Evolutionary conservation across 2,797 vertebrate genomes (phyloP).

Genomic region (Pantherophis vulpinus): DNA sequence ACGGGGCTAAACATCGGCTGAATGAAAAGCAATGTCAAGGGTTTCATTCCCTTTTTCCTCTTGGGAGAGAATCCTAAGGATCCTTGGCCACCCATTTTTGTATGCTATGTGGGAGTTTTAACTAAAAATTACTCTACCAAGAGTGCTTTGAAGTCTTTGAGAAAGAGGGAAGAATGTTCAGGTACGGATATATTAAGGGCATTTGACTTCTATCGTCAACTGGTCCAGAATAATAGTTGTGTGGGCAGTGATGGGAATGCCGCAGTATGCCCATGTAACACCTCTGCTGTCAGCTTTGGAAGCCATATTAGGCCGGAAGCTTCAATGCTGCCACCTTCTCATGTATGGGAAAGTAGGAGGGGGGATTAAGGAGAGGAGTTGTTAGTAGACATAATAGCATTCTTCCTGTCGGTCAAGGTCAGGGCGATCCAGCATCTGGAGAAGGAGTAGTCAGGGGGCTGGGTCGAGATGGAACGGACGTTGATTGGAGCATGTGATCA

Average conservation of each 20-base stretch:
- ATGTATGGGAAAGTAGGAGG: too few relatives aligned
- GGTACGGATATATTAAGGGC: neutral
- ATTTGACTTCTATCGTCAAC: neutral
- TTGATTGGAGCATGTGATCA: too few relatives aligned
- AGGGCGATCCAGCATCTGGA: too few relatives aligned
- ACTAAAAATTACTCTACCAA: neutral
- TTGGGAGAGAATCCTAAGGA: neutral
- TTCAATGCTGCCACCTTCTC: too few relatives aligned
- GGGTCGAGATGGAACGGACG: too few relatives aligned
- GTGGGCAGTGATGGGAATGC: neutral
- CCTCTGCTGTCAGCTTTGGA: too few relatives aligned
- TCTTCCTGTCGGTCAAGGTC: too few relatives aligned
- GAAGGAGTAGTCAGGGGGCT: too few relatives aligned
- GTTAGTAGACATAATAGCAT: too few relatives aligned
- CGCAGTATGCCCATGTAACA: neutral
- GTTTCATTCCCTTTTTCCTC: conserved; percentile 3
- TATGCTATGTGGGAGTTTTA: neutral
- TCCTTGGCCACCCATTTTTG: neutral
- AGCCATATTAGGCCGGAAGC: too few relatives aligned
- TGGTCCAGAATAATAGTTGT: neutral
- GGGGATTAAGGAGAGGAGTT: too few relatives aligned
- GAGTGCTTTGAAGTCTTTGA: neutral
- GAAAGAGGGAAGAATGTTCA: neutral
- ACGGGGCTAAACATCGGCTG: neutral
- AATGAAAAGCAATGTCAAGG: conserved; percentile 2